Base-by-base conservation (phyloP, 2,113 vertebrate species). In the Sinocyclocheilus anophthalmus region DNA sequence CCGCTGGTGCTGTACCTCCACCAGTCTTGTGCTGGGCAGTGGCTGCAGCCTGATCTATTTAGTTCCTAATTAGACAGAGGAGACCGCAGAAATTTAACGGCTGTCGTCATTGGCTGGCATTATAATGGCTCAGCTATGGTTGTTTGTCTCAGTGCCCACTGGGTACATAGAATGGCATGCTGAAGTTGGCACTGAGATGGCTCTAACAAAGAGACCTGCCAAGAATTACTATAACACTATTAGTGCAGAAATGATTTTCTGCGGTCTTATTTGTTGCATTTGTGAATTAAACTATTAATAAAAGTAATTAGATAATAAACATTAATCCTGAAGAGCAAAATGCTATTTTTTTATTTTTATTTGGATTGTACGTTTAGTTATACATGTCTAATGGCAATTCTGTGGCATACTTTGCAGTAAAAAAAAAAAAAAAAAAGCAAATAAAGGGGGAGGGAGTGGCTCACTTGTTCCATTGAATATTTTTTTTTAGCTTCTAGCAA, bases 1-100 rank as follows among this genome's bases (percentile, higher is more conserved):
- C 57, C 42, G 9, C 48, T 53, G 57, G 14, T 65, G 90, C 94
- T 92, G 91, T 93, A 92, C 92, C 57, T 79, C 89, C 90, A 90
- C 91, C 91, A 85, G 87, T 88, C 67, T 37, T 88, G 39, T 90
- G 82, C 89, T 90, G 91, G 91, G 57, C 59, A 55, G 75, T 80
- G 61, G n/a, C 70, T 81, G 22, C 76, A 84, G 61, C 88, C 30
- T 89, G 76, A 92, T 84, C 80, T 72, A 92, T 87, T 86, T 78
- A 87, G 69, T 80, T 87, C 75, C 83, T 87, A 88, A 89, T 91
- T 86, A 84, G 81, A 85, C 84, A 85, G 67, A 79, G 86, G 84
- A 22, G 85, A 76, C 84, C 84, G n/a, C 87, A 89, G 83, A 75
- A 90, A 90, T 88, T 87, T 87, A 90, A 84, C 61, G 55, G 22